Evolutionary conservation across 1,140 invertebrate genomes (phyloP).

Genomic region (Drosophila jambulina): DNA sequence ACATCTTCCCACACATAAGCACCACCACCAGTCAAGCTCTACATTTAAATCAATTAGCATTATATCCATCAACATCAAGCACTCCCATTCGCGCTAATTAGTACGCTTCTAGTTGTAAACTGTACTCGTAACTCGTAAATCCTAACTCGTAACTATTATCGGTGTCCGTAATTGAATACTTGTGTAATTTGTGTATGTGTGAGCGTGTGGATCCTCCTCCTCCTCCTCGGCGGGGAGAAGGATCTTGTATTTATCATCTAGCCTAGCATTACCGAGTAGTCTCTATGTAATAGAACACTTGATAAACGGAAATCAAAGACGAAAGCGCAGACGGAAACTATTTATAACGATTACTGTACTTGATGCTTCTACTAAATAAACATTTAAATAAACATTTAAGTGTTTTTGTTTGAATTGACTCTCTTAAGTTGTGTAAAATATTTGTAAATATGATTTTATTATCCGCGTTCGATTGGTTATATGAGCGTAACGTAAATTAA

Average conservation of each 20-base stretch:
- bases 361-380: slow-evolving; percentile 79
- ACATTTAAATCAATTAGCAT: slow-evolving; percentile 45
- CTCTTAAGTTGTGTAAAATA: slow-evolving; percentile 5
- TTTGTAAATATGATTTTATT: slow-evolving; percentile 22
- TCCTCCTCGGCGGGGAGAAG: background rate
- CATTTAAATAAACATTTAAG: background rate
- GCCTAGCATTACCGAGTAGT: slow-evolving; percentile 56
- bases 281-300: slow-evolving; percentile 62
- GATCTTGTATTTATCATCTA: slow-evolving; percentile 52
- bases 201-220: slow-evolving; percentile 23
- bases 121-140: slow-evolving; percentile 49
- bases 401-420: background rate
- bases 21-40: slow-evolving; percentile 43
- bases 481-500: slow-evolving; percentile 32
- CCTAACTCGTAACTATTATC: slow-evolving; percentile 50
- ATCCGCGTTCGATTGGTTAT: slow-evolving; percentile 26
- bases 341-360: slow-evolving; percentile 77
- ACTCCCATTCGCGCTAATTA: slow-evolving; percentile 48
- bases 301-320: slow-evolving; percentile 73
- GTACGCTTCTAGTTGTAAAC: slow-evolving; percentile 75
- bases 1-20: slow-evolving; percentile 7
- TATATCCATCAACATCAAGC: slow-evolving; percentile 25
- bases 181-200: slow-evolving; percentile 55
- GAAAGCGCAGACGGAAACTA: slow-evolving; percentile 61
- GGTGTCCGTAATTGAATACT: slow-evolving; percentile 60